Base-by-base conservation (phyloP, 2,113 vertebrate species). In the Entomyzon cyanotis region DNA sequence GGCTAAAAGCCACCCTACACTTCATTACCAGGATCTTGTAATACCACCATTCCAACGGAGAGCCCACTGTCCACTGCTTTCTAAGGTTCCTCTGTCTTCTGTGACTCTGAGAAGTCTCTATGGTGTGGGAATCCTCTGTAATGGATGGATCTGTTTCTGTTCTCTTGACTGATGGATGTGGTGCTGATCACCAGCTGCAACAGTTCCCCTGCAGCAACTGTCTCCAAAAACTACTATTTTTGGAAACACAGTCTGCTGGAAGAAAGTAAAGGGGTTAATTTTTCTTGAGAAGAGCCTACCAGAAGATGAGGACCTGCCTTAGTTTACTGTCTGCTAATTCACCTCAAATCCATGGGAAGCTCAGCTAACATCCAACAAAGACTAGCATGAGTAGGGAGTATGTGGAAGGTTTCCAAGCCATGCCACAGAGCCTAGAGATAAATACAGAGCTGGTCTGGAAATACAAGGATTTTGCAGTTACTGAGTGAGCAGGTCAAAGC, bases 401-500 rank as follows among this genome's bases (percentile, higher is more conserved):
- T 1, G 12, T 12, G n/a, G 1, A 1, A 41, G 20, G 11, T 41
- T 85, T 80, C 78, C 75, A 93, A 90, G 50, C 25, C 35, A 11
- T 15, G 16, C 28, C 41, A 37, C 74, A 49, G 49, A 89, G 47
- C 44, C 58, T 37, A 15, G 37, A 52, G 39, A 76, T 52, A 90
- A 92, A 49, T 33, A 73, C 25, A 47, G 39, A 82, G 21, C 25
- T 50, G 28, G 4, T 55, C 68, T 73, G 87, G 87, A 91, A 87
- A 88, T 10, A 75, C 65, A 76, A 71, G 53, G 24, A 83, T 73
- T 80, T 85, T 65, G n/a, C 46, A 79, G 78, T 60, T 58, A 82
- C 52, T 58, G 90, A 95, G 76, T 41, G n/a, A 91, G 70, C 49
- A 88, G 90, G 90, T 96, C 91, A 91, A 92, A 90, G 84, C 56